Evolutionary conservation across 2,797 vertebrate genomes (phyloP).

Genomic region (Tapera naevia): DNA sequence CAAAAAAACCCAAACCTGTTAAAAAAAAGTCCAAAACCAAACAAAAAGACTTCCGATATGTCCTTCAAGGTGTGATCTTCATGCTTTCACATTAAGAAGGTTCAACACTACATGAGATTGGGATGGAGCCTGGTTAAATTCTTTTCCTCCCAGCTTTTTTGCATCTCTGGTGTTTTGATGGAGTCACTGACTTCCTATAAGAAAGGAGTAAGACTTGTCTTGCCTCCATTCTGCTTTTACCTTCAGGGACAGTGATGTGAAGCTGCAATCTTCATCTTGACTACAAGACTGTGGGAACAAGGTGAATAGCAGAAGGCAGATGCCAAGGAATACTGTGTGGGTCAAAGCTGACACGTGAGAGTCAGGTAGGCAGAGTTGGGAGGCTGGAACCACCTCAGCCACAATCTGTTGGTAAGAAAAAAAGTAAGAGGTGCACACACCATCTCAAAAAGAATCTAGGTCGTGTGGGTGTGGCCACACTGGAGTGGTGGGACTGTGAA

Average conservation of each 20-base stretch:
- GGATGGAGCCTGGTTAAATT: background rate
- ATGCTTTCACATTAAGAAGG: background rate
- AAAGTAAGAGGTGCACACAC: background rate
- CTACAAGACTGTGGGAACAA: background rate
- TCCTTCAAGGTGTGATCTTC: background rate
- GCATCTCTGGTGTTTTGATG: background rate
- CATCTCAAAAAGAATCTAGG: background rate
- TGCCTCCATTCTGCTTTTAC: background rate
- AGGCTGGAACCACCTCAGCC: background rate
- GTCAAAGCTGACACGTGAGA: background rate
- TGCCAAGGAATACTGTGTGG: fast-evolving
- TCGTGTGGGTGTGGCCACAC: background rate
- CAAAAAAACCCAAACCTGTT: background rate
- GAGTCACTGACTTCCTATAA: background rate
- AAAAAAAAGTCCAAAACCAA: background rate
- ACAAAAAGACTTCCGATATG: background rate
- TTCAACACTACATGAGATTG: background rate
- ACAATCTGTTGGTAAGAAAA: background rate
- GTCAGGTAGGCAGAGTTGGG: background rate
- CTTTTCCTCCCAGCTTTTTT: background rate
- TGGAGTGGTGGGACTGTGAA: background rate
- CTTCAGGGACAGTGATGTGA: background rate
- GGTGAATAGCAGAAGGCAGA: background rate
- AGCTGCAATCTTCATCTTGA: background rate
- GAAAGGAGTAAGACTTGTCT: background rate